These are phyloP conservation scores for Druon quercuslanigerum DNA, from an alignment of 1,140 invertebrate genomes.

Conservation along the genomic window DNA sequence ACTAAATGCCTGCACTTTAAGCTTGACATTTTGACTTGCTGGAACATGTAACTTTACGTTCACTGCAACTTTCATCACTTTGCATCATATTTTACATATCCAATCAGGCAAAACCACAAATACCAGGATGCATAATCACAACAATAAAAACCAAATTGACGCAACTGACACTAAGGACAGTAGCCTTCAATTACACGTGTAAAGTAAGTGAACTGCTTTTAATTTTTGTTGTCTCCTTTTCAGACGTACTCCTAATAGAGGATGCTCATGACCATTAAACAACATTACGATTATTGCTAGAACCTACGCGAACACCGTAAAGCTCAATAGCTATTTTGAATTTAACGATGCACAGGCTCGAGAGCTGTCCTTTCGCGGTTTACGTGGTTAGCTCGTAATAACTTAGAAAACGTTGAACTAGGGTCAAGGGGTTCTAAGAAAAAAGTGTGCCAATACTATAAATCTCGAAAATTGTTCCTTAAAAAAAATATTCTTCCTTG, in stretches of 20 bases:
- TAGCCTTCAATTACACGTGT: background rate
- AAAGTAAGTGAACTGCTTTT: background rate
- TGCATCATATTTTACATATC: constrained; percentile 27
- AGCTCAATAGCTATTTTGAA: background rate
- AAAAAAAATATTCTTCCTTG: too few relatives aligned
- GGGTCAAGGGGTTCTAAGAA: background rate
- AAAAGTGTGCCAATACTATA: constrained; percentile 12
- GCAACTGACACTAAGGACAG: background rate
- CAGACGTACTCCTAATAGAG: background rate
- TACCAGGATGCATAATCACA: background rate
- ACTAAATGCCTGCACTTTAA: constrained; percentile 17
- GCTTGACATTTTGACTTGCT: constrained; percentile 23
- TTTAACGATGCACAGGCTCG: background rate
- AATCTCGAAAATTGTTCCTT: background rate
- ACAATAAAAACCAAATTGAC: background rate
- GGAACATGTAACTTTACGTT: constrained; percentile 24
- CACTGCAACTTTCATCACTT: constrained; percentile 13
- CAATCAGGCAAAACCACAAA: constrained; percentile 11
- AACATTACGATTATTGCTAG: constrained; percentile 23
- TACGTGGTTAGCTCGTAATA: constrained; percentile 23
- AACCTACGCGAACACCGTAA: constrained; percentile 3
- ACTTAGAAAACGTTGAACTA: constrained; percentile 4
- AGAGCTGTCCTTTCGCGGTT: constrained; percentile 21
- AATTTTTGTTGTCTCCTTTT: background rate
- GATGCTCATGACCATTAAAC: background rate